Percentiles rank a stretch among this genome's conserved stretches.
These are phyloP conservation scores for Acanthosepion pharaonis DNA, from an alignment of 2,888 invertebrate species.

Conservation along the genomic window DNA sequence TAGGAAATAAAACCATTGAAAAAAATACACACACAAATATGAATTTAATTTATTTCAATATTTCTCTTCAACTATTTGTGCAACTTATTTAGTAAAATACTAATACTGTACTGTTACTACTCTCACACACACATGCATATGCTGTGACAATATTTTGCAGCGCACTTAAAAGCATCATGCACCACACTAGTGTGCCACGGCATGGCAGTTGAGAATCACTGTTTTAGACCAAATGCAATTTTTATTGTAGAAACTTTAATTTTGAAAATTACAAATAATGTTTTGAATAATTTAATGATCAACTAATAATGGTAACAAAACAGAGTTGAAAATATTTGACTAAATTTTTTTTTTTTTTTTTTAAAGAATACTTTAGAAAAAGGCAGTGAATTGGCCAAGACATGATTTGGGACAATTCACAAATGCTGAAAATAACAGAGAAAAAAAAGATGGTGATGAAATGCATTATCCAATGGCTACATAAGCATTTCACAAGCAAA, in stretches of 20 bases:
- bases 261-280: background rate
- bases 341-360: background rate
- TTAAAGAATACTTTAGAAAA: background rate
- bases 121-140: no score
- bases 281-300: no score
- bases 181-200: no score
- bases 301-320: background rate
- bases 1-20: no score
- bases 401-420: no score
- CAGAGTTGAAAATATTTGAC: background rate
- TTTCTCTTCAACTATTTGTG: no score
- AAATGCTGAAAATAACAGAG: background rate
- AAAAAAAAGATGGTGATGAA: background rate
- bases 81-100: no score
- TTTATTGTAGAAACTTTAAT: background rate
- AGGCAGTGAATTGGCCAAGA: background rate
- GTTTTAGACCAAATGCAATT: background rate
- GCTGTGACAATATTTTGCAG: no score
- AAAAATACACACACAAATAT: no score
- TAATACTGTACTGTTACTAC: no score
- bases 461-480: background rate
- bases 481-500: background rate
- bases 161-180: no score
- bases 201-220: background rate
- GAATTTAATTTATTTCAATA: no score